Evolutionary conservation across 2,888 invertebrate species (phyloP).

Genomic region (Epistrophe eligans): DNA sequence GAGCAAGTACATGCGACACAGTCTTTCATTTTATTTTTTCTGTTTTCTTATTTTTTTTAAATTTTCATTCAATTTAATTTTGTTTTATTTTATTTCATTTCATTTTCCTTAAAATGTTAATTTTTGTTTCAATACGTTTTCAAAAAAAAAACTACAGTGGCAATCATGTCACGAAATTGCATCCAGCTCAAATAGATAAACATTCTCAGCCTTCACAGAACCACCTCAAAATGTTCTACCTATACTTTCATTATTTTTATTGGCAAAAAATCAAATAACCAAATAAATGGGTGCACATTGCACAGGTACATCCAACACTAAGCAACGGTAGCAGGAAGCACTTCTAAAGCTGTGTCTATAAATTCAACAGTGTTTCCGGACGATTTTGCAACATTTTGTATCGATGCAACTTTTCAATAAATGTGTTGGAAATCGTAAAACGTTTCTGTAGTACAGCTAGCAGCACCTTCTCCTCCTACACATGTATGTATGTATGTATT

Average conservation of each 20-base stretch:
- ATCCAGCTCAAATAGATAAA: neutral
- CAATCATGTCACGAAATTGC: neutral
- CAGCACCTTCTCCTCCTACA: neutral
- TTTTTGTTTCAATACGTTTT: neutral
- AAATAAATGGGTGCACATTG: neutral
- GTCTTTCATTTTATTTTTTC: too few species aligned
- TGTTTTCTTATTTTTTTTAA: too few species aligned
- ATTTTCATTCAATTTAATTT: too few species aligned
- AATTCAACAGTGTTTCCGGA: slow-evolving; percentile 15
- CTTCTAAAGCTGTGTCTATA: slow-evolving; percentile 8
- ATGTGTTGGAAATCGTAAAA: slow-evolving; percentile 24
- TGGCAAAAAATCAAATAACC: slow-evolving; percentile 16
- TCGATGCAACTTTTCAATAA: slow-evolving; percentile 9
- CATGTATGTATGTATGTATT: neutral
- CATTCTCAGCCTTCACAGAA: neutral
- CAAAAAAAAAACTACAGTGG: neutral
- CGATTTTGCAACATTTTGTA: slow-evolving; percentile 12
- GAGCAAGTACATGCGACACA: too few species aligned
- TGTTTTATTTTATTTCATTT: too few species aligned
- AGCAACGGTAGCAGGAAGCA: neutral
- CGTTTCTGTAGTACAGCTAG: neutral
- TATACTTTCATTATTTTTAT: neutral
- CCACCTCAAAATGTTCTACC: neutral
- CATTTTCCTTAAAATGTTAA: neutral
- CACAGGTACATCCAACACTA: neutral